Percentiles rank a stretch among this genome's conserved stretches.
These are phyloP conservation scores for Eumerus sabulonum DNA, from an alignment of 2,888 invertebrate species.

Conservation along the genomic window DNA sequence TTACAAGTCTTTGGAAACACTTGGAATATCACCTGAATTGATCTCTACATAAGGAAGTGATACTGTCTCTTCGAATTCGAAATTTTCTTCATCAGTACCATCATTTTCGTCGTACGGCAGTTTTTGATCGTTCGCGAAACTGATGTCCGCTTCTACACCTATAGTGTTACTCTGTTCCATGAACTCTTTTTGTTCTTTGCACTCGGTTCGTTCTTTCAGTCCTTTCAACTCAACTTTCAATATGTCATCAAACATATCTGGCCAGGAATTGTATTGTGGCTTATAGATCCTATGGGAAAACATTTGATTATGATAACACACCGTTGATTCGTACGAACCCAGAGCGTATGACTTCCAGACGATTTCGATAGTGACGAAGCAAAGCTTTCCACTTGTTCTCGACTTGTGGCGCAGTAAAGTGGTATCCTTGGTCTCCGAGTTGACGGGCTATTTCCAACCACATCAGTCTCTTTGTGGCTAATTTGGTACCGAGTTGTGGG, in stretches of 20 bases:
- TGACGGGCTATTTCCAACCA: conserved; percentile 45
- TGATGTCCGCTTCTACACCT: conserved; percentile 3
- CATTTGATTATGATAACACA: too few species aligned
- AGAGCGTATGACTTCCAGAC: conserved; percentile 39
- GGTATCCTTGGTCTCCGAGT: conserved; percentile 20
- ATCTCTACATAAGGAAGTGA: conserved; percentile 1
- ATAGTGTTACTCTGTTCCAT: too few species aligned
- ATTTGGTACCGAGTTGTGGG: conserved; percentile 38
- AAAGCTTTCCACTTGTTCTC: conserved; percentile 60
- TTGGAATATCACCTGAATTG: conserved; percentile 3
- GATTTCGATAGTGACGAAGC: conserved; percentile 47
- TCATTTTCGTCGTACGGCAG: conserved; percentile 50
- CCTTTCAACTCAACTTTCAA: too few species aligned
- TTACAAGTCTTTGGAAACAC: too few species aligned
- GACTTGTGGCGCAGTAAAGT: conserved; percentile 25
- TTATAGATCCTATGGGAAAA: too few species aligned
- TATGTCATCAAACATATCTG: conserved; percentile 23
- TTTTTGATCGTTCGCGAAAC: conserved; percentile 53
- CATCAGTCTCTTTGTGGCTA: conserved; percentile 58
- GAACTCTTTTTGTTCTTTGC: too few species aligned
- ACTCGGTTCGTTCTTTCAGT: too few species aligned
- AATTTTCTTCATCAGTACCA: conserved; percentile 24
- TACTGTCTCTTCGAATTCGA: conserved; percentile 37
- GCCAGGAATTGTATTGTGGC: conserved; percentile 20
- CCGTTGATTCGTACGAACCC: neutral